Conservation (phyloP, 2,888 invertebrate genomes). For the Dermolepida albohirtum region DNA sequence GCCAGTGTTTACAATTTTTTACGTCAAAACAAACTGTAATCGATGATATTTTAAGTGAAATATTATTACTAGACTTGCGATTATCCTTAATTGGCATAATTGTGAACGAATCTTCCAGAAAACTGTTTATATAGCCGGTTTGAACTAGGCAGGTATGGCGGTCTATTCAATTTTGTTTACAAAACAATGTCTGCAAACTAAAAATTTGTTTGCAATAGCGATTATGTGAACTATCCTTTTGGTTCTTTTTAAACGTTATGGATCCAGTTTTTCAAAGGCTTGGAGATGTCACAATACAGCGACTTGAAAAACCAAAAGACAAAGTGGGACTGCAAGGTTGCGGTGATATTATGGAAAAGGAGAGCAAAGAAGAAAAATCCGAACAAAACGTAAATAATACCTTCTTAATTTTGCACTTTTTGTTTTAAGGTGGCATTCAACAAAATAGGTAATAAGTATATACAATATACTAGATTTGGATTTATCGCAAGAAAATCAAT, state of each 20-base stretch:
- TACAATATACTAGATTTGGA: too few relatives aligned
- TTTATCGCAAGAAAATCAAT: too few relatives aligned
- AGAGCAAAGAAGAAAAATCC: conserved; percentile 46
- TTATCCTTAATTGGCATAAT: conserved; percentile 23
- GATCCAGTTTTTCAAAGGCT: conserved; percentile 70
- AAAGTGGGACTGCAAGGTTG: conserved; percentile 46
- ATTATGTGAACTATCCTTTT: conserved; percentile 37
- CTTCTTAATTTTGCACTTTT: background rate
- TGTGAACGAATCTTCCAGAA: background rate
- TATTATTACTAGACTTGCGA: background rate
- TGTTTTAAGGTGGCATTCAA: background rate
- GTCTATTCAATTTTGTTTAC: conserved; percentile 53
- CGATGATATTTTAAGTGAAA: background rate
- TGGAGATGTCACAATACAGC: conserved; percentile 73
- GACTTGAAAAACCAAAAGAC: conserved; percentile 62
- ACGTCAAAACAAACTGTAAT: conserved; percentile 7
- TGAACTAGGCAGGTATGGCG: conserved; percentile 55
- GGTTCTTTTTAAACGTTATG: conserved; percentile 56
- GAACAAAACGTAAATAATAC: conserved; percentile 35
- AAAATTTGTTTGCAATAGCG: conserved; percentile 22
- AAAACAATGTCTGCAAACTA: conserved; percentile 32
- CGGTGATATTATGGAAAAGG: conserved; percentile 47
- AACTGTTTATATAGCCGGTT: conserved; percentile 55
- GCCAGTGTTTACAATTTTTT: conserved; percentile 20
- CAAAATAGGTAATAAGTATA: too few relatives aligned